Base-by-base conservation (phyloP, 2,888 invertebrate species). In the Bellardia bayeri region DNA sequence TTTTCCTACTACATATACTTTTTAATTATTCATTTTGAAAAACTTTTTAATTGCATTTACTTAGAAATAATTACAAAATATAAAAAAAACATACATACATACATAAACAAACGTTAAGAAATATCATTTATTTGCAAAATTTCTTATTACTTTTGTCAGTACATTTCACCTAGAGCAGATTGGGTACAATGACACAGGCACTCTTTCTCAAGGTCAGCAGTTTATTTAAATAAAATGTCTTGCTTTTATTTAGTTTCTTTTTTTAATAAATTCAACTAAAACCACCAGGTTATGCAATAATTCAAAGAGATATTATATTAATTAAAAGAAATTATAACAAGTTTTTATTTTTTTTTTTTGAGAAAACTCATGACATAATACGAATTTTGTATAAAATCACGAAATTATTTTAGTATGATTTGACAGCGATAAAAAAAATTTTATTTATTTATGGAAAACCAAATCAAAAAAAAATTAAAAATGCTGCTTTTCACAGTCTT, bases 141-240 rank as follows among this genome's bases (percentile, higher is more conserved):
- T 79, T 81, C 58, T 68, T 71, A 45, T 76, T 74, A 74, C 61
- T 85, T 85, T 63, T 74, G 68, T 49, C 45, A 23, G 56, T 37
- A 64, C 6, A 64, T 3, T 56, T 64, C 14, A 45, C n/a, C n/a
- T n/a, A 51, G 8, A 58, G 30, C n/a, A 30, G 11, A 42, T 40
- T 76, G 68, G 14, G 81, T 74, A 78, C 87, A 85, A 78, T 79
- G 85, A 85, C 85, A 82, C 82, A 79, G 82, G 76, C 85, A 82
- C 72, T 78, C 79, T 78, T 82, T 63, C 30, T 74, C 87, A 87
- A 87, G 87, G 87, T 85, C 85, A 64, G 11, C 13, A 3, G 11
- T 71, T 45, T 11, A 63, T 69, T 76, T 54, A 33, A 78, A 54
- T 83, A 14, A 56, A 63, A 45, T 82, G 11, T 58, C 37, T 68